Percentiles rank a stretch among this genome's conserved stretches.
These are phyloP conservation scores for Lysiphlebus fabarum DNA, from an alignment of 1,140 invertebrate genomes.

Conservation along the genomic window DNA sequence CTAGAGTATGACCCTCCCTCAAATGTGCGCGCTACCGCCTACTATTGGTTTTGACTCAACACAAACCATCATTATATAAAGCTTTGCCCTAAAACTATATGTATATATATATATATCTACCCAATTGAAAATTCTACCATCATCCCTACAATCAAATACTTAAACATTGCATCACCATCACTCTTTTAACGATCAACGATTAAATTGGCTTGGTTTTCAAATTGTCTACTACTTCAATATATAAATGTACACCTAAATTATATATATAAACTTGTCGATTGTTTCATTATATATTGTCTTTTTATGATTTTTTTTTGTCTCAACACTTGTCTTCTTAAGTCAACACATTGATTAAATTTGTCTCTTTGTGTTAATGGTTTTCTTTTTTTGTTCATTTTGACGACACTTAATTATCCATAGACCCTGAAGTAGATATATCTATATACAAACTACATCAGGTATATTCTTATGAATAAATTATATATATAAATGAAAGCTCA, in stretches of 20 bases:
- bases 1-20: conserved; percentile 16
- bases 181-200: conserved; percentile 8
- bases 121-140: no score
- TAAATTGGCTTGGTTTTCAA: conserved; percentile 8
- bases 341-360: no score
- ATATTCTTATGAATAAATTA: no score
- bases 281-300: background rate
- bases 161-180: no score
- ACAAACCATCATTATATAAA: background rate
- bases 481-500: no score
- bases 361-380: background rate
- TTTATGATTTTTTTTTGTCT: background rate
- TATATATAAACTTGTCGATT: no score
- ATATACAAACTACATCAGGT: no score
- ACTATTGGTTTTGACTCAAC: conserved; percentile 19
- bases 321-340: background rate
- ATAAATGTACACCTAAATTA: background rate
- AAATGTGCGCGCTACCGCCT: conserved; percentile 19
- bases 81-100: background rate
- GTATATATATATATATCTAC: no score
- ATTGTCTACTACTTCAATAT: background rate
- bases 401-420: no score
- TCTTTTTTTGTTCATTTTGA: background rate
- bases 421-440: no score
- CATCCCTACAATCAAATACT: no score